A percentile compares a stretch with the other conserved stretches of the same genome.
phyloP scores from a whole-genome alignment of 2,113 vertebrate species.

The Vulpes vulpes region DNA sequence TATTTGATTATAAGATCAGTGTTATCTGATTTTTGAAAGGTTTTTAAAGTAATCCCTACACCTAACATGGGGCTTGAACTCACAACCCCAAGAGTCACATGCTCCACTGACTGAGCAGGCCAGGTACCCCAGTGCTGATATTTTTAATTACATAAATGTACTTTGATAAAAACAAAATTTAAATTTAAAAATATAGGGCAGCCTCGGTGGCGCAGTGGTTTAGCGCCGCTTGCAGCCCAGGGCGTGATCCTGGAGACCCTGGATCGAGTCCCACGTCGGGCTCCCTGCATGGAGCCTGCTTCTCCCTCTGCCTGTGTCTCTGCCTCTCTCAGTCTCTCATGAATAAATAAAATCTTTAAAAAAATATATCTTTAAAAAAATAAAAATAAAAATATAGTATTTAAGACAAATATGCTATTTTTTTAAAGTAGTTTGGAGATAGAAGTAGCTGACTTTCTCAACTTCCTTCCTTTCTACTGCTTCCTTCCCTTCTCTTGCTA shows the following conservation, averaged over 20 bases:
- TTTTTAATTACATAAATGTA: conserved; percentile 39
- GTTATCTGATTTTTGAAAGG: not conserved
- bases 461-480: conserved; percentile 46
- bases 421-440: conserved; percentile 36
- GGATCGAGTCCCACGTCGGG: too few species aligned
- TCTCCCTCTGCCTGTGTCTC: too few species aligned
- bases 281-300: too few species aligned
- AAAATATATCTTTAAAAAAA: not conserved
- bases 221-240: too few species aligned
- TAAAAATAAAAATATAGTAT: not conserved
- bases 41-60: not conserved
- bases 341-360: too few species aligned
- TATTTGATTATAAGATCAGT: not conserved
- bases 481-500: conserved; percentile 38
- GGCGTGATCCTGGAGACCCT: too few species aligned
- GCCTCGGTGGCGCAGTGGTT: too few species aligned
- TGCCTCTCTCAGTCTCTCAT: too few species aligned
- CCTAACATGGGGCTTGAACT: not conserved
- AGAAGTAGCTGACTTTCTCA: conserved; percentile 49
- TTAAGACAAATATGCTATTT: conserved; percentile 30
- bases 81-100: not conserved
- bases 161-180: conserved; percentile 34
- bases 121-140: not conserved
- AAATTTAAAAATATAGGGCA: not conserved
- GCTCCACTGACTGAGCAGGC: not conserved